These are phyloP conservation scores for Chromoteleia sp. DNA, from an alignment of 2,888 invertebrate species.

Conservation along the genomic window DNA sequence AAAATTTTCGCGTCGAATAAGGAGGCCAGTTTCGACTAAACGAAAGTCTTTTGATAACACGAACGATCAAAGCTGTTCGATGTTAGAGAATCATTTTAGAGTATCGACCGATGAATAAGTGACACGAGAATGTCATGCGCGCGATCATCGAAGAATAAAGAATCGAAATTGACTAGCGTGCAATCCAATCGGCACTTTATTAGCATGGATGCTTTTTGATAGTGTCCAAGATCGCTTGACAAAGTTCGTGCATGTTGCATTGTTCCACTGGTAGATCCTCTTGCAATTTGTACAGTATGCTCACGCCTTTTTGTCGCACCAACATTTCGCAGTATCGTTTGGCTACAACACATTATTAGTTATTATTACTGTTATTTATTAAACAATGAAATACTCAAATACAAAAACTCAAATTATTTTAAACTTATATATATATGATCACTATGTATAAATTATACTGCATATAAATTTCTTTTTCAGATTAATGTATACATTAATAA, in stretches of 20 bases:
- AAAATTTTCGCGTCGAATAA: neutral
- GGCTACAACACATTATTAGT: constrained; percentile 84
- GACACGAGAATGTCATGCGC: constrained; percentile 30
- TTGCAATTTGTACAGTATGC: constrained; percentile 84
- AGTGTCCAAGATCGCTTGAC: constrained; percentile 82
- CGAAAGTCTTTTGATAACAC: constrained; percentile 21
- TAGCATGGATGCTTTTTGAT: constrained; percentile 81
- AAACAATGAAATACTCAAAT: too few species aligned
- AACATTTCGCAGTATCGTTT: constrained; percentile 89
- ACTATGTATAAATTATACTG: too few species aligned
- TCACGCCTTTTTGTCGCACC: constrained; percentile 87
- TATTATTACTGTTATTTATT: neutral
- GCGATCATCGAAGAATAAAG: constrained; percentile 44
- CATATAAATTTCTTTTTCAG: neutral
- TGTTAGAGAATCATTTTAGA: constrained; percentile 41
- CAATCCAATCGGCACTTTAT: constrained; percentile 70
- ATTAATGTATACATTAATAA: neutral
- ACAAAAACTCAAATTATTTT: too few species aligned
- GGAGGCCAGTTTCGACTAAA: neutral
- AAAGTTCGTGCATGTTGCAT: constrained; percentile 81
- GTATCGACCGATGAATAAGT: constrained; percentile 34
- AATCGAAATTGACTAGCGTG: constrained; percentile 80
- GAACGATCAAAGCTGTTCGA: constrained; percentile 41
- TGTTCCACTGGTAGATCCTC: constrained; percentile 82
- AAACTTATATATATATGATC: too few species aligned